Evolutionary conservation across 2,888 invertebrate species (phyloP), one percentile per base, ranked within the genome.

Genomic region (Euproctis similis): DNA sequence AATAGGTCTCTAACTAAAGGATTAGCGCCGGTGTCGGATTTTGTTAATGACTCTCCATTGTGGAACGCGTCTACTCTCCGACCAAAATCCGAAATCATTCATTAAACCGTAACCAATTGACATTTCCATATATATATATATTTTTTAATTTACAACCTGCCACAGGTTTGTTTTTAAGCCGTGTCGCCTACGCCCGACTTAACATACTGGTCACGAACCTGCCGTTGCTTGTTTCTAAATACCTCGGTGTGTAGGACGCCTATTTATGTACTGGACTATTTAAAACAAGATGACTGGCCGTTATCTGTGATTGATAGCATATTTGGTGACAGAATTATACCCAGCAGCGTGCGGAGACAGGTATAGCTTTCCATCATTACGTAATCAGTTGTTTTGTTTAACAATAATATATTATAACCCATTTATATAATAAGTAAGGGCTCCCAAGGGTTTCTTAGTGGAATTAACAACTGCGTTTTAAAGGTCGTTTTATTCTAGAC

Each of bases 1-100:
- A 81, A 80, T 78, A 47, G 64, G 60, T 63, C 68, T 74, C 69
- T 78, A 77, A 81, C 82, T 72, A 81, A 81, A 80, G 78, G 76
- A 81, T 82, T 81, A 66, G 75, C 65, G 53, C 52, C 78, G 80
- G 75, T 66, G 65, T 59, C 51, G 68, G 68, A 60, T 61, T 70
- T 63, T 56, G 63, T 72, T 80, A 80, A 81, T 80, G 76, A 80
- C 67, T 46, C 57, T 55, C 59, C 63, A 74, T 78, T 80, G 76
- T 75, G 56, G 47, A 52, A 51, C 61, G 65, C 57, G 60, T 59
- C 61, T 59, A 56, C 56, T 39, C 42, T 37, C 51, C 63, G 66
- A 62, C 69, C 71, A 76, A 73, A 72, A 78, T 61, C 69, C 71
- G 76, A 73, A 72, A 78, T 69, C 67, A 63, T 74, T 77, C 70